These are phyloP conservation scores for Orientallactaga bullata DNA, from an alignment of 2,113 vertebrate genomes.

Conservation along the genomic window DNA sequence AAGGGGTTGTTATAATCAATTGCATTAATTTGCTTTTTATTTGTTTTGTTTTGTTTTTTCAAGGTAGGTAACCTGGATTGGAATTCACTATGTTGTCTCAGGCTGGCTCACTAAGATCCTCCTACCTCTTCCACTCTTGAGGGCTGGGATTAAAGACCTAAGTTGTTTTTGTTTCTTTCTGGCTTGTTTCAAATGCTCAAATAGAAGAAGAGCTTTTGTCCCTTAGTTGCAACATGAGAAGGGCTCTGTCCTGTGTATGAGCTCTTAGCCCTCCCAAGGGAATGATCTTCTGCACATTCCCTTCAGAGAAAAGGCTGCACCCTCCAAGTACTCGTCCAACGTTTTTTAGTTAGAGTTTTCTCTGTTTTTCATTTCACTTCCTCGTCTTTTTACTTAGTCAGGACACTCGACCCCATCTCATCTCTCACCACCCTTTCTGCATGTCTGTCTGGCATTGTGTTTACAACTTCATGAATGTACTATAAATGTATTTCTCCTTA, in stretches of 20 bases:
- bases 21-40: no score
- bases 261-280: slow-evolving; percentile 13
- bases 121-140: no score
- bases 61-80: no score
- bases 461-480: slow-evolving; percentile 56
- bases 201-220: slow-evolving; percentile 37
- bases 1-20: background rate
- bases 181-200: slow-evolving; percentile 47
- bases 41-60: no score
- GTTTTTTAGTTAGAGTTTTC: slow-evolving; percentile 30
- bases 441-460: background rate
- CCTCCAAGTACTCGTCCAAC: background rate
- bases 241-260: background rate
- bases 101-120: no score
- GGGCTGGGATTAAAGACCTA: no score
- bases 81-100: no score
- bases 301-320: background rate
- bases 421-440: background rate
- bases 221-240: background rate
- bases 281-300: slow-evolving; percentile 37
- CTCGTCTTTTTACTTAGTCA: background rate
- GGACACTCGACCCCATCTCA: background rate
- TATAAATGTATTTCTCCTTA: slow-evolving; percentile 69
- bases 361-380: slow-evolving; percentile 61
- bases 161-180: slow-evolving; percentile 55